These are phyloP conservation scores for Arothron firmamentum DNA, from an alignment of 2,113 vertebrate species.

Conservation along the genomic window DNA sequence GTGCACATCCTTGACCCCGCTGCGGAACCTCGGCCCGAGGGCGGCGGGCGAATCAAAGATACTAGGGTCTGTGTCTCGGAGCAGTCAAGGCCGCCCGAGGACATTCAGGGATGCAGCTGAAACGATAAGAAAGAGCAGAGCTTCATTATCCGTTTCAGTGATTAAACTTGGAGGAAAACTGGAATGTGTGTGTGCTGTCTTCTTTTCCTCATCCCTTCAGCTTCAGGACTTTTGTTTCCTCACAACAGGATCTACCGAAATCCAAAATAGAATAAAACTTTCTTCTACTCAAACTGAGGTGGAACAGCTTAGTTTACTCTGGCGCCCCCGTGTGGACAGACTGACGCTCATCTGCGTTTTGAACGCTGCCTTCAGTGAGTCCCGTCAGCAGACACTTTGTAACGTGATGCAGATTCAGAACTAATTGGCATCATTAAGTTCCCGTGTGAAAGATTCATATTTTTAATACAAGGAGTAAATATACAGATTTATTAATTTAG, in stretches of 20 bases:
- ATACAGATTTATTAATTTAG: no score
- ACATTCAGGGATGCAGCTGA: constrained; percentile 72
- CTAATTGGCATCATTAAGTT: no score
- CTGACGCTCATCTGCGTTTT: constrained; percentile 6
- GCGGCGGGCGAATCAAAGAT: constrained; percentile 39
- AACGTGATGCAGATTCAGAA: no score
- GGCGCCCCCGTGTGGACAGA: constrained; percentile 45
- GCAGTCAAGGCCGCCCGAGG: constrained; percentile 56
- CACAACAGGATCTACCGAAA: no score
- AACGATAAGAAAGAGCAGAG: constrained; percentile 59
- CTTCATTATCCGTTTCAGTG: constrained; percentile 73
- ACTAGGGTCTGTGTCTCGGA: constrained; percentile 50
- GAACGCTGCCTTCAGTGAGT: neutral
- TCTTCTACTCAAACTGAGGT: neutral
- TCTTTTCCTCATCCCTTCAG: constrained; percentile 27
- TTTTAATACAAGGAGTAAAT: no score
- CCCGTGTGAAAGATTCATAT: no score
- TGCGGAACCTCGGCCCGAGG: constrained; percentile 49
- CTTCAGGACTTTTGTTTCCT: neutral
- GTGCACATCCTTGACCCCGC: constrained; percentile 63
- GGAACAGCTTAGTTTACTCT: constrained; percentile 2
- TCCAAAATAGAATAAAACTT: neutral
- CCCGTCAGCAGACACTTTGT: neutral
- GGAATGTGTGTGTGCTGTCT: constrained; percentile 46
- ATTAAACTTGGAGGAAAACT: constrained; percentile 74